Evolutionary conservation across 2,888 invertebrate genomes (phyloP), one percentile per base, ranked within the genome.

Genomic region (Cinara cedri): DNA sequence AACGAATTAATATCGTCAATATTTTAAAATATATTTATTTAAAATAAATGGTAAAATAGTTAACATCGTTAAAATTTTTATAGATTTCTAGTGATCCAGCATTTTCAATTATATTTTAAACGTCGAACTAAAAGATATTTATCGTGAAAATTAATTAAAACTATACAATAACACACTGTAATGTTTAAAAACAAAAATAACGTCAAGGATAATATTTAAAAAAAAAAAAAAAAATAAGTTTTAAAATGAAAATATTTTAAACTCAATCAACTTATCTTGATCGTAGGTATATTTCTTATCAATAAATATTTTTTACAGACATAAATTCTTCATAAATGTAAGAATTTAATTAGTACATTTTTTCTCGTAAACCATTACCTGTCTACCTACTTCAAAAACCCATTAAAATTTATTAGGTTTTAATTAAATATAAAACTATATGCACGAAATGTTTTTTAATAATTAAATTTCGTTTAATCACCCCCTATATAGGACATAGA

Each of bases 361-460:
- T 49, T 24, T 49, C n/a, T 51, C 13, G 13, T 44, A n/a, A n/a
- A 19, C 11, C 34, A 34, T 34, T 34, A 34, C 6, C 3, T 6
- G 3, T 34, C 34, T 34, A 6, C 34, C 34, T 34, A 34, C 6
- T 34, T 34, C 34, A 34, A 34, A 34, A 34, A 34, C 34, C 34
- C 34, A 34, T 34, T 34, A 34, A n/a, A 54, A n/a, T 19, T 8
- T 46, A 46, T 34, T 49, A 44, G 14, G 3, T 0, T 26, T 34
- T 66, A 26, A 49, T 24, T 55, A 55, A 70, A 70, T 24, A 51
- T 26, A 63, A n/a, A 71, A 55, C 9, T 54, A 19, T 24, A 34
- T 34, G 14, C 3, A 19, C 26, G n/a, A 34, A n/a, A 26, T 8
- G 19, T 68, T 34, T 68, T 34, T 54, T 14, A 49, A 49, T 49